Evolutionary conservation across 2,888 invertebrate species (phyloP).

Genomic region (Parnassius glacialis): DNA sequence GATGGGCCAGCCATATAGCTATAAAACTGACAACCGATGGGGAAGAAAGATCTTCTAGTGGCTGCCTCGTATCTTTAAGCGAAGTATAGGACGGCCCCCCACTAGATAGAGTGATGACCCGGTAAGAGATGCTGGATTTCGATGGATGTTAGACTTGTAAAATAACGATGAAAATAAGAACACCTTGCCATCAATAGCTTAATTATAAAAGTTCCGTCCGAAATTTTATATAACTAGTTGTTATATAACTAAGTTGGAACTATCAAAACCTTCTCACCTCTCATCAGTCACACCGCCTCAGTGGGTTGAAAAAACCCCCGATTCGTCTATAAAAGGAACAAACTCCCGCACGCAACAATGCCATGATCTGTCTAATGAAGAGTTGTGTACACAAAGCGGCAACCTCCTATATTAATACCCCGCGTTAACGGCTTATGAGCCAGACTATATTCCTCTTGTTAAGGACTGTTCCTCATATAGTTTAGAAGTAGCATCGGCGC

Average conservation of each 20-base stretch:
- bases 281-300: constrained; percentile 8
- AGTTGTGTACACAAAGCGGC: constrained; percentile 75
- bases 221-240: too few species aligned
- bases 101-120: too few species aligned
- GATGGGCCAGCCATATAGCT: too few species aligned
- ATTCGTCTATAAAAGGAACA: constrained; percentile 48
- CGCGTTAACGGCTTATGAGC: constrained; percentile 38
- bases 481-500: background rate
- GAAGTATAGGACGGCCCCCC: too few species aligned
- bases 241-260: too few species aligned
- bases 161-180: too few species aligned
- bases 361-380: constrained; percentile 77
- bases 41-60: too few species aligned
- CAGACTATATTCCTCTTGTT: constrained; percentile 1
- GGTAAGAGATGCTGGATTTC: too few species aligned
- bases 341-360: constrained; percentile 55
- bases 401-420: constrained; percentile 70
- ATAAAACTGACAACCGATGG: too few species aligned
- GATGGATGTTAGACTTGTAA: too few species aligned
- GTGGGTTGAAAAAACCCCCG: constrained; percentile 41
- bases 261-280: constrained; percentile 1
- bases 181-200: too few species aligned
- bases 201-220: background rate
- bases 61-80: too few species aligned
- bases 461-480: background rate